Evolutionary conservation across 2,888 invertebrate species (phyloP).

Genomic region (Eupithecia tripunctaria): DNA sequence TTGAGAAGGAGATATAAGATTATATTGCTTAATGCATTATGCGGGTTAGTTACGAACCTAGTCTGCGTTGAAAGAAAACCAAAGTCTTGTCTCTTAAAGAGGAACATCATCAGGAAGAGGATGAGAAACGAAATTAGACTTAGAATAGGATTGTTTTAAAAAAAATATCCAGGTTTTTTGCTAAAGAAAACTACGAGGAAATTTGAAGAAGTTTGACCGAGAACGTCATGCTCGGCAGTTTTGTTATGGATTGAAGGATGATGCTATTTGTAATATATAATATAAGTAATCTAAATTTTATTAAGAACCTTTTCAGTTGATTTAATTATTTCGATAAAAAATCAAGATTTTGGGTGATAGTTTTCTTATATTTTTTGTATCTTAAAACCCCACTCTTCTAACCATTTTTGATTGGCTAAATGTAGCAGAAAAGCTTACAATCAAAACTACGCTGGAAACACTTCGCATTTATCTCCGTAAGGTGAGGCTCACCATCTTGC

Average conservation of each 20-base stretch:
- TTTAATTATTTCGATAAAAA: background rate
- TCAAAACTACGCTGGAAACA: slow-evolving; percentile 21
- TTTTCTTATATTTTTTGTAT: background rate
- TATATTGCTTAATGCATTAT: too few relatives aligned
- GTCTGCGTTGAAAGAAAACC: too few relatives aligned
- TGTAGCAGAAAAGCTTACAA: background rate
- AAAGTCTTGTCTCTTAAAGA: background rate
- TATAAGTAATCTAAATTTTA: too few relatives aligned
- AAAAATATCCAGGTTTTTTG: background rate
- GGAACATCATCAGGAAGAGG: too few relatives aligned
- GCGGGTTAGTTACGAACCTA: too few relatives aligned
- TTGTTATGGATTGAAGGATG: background rate
- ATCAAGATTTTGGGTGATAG: too few relatives aligned
- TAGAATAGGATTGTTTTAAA: background rate
- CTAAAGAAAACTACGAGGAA: background rate
- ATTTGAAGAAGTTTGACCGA: background rate
- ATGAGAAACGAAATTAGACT: background rate
- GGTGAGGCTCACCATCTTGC: slow-evolving; percentile 75
- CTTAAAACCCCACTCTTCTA: background rate
- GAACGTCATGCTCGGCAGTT: background rate
- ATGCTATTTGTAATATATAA: too few relatives aligned
- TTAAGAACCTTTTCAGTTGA: background rate
- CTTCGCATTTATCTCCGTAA: slow-evolving; percentile 46
- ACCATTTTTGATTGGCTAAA: background rate
- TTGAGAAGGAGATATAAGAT: background rate